Percentiles rank a stretch among this genome's conserved stretches.
Conservation (phyloP, 2,888 invertebrate genomes). For the Machimus atricapillus region DNA sequence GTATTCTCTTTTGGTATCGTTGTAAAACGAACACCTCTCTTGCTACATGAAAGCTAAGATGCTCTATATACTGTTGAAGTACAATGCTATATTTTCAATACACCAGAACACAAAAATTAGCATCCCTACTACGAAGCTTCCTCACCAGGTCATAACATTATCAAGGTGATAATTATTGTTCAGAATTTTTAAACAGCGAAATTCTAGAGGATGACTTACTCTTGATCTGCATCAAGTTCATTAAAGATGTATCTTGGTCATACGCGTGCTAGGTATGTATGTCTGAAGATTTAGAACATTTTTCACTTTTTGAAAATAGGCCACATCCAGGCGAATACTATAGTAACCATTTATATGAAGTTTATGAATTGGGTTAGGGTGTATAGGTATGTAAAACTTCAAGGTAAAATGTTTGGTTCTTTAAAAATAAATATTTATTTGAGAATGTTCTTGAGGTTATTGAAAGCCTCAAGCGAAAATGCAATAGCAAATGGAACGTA, state of each 20-base stretch:
- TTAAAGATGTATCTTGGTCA: conserved; percentile 38
- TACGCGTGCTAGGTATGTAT: background rate
- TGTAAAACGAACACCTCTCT: background rate
- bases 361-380: background rate
- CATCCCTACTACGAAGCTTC: background rate
- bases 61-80: conserved; percentile 4
- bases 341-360: background rate
- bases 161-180: conserved; percentile 32
- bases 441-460: background rate
- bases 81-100: background rate
- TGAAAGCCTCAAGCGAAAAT: background rate
- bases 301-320: background rate
- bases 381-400: background rate
- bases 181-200: conserved; percentile 6
- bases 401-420: background rate
- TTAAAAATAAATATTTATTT: background rate
- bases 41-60: background rate
- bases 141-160: background rate
- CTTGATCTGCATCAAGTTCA: conserved; percentile 18
- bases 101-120: conserved; percentile 20
- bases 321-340: background rate
- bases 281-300: background rate
- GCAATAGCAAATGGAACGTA: background rate
- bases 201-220: conserved; percentile 6
- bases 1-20: background rate